Conservation (phyloP, 92 coral and sea anemone genomes). For the Ricordea florida region DNA sequence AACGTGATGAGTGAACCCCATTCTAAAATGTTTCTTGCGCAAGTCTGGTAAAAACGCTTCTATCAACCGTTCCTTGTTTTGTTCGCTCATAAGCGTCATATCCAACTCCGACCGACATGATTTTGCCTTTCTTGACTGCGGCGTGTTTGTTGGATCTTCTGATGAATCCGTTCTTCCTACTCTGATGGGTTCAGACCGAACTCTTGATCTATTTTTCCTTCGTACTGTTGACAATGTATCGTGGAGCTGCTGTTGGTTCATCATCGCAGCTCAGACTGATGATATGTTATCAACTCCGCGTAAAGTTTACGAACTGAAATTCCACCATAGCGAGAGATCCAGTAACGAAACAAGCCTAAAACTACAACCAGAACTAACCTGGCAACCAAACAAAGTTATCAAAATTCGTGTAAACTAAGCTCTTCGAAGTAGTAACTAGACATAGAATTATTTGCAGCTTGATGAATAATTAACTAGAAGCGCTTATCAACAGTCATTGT, state of each 20-base stretch:
- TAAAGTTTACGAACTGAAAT: too few species aligned
- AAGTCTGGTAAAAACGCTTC: constrained; percentile 89
- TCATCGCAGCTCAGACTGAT: neutral
- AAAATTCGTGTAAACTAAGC: too few species aligned
- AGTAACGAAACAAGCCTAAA: too few species aligned
- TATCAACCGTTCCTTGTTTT: constrained; percentile 72
- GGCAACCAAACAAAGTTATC: too few species aligned
- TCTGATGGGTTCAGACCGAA: constrained; percentile 39
- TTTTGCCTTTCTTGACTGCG: constrained; percentile 21
- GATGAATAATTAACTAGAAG: constrained; percentile 21
- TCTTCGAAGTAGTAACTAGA: neutral
- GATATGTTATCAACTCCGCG: too few species aligned
- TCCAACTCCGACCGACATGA: constrained; percentile 84
- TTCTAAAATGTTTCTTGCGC: constrained; percentile 69
- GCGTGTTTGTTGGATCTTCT: constrained; percentile 10
- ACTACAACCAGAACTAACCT: too few species aligned
- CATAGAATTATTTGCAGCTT: neutral
- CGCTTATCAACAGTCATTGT: constrained; percentile 21
- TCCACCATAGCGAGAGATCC: too few species aligned
- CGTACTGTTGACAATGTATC: neutral
- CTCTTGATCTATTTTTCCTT: constrained; percentile 9
- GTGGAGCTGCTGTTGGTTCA: neutral
- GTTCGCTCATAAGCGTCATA: constrained; percentile 68
- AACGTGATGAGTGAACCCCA: constrained; percentile 74
- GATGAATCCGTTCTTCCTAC: neutral